These are phyloP conservation scores for Hoplias malabaricus DNA, from an alignment of 2,113 vertebrate genomes.

Conservation along the genomic window DNA sequence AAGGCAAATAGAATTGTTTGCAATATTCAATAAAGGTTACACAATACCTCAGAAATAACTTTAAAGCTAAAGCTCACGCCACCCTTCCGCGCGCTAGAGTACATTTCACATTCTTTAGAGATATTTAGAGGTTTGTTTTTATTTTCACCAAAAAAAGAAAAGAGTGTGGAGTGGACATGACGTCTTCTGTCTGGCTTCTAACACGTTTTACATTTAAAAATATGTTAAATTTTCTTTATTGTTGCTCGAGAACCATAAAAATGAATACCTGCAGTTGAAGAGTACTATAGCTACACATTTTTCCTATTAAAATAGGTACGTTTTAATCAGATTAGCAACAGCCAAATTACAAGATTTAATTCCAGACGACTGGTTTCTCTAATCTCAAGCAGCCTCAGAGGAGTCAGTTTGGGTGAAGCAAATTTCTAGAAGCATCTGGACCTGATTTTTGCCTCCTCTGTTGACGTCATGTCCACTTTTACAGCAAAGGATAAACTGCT, in stretches of 20 bases:
- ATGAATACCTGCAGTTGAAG: background rate
- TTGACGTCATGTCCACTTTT: background rate
- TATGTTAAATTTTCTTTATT: no score
- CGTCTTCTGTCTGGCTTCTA: background rate
- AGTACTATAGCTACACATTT: background rate
- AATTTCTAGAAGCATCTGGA: no score
- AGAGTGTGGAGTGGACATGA: no score
- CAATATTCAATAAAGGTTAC: background rate
- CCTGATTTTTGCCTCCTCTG: no score
- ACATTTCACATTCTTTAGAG: slow-evolving; percentile 36
- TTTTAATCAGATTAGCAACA: background rate
- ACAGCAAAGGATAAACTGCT: background rate
- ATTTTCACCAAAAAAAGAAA: background rate
- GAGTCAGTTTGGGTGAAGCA: no score
- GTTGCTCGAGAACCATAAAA: no score
- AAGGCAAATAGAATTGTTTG: background rate
- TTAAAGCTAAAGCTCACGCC: background rate
- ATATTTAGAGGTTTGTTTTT: slow-evolving; percentile 7
- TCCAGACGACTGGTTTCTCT: no score
- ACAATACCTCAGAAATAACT: background rate
- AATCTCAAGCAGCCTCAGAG: no score
- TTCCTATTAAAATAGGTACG: background rate
- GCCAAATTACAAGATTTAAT: no score
- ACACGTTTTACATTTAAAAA: background rate
- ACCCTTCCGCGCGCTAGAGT: background rate